Base-by-base conservation (phyloP, 2,888 invertebrate species). In the Melikaiella ostensackeni region DNA sequence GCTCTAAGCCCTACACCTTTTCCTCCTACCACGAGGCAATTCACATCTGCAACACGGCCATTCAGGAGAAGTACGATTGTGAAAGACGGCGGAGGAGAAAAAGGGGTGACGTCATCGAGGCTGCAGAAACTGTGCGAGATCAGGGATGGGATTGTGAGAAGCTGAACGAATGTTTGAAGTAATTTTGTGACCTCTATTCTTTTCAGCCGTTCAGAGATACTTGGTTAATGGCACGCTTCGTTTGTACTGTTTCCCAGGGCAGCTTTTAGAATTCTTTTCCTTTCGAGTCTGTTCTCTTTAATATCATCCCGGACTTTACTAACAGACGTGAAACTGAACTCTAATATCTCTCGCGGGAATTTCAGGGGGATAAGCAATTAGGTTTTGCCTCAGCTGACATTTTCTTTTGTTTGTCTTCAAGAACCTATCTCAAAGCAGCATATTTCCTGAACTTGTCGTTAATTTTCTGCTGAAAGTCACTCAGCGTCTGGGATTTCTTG, bases 11-110 rank as follows among this genome's bases (percentile, higher is more conserved):
- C 75, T 98, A 96, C 90, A 95, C 94, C 79, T 92, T 97, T 70
- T 94, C 94, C 74, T 95, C 96, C 89, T 95, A 96, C 84, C 96
- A 97, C 85, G 97, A 97, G 92, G 95, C 96, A 13, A 95, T 98
- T 84, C 98, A 98, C 91, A 92, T 98, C 80, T 88, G 88, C 84
- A 98, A 98, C 90, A 96, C 97, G 87, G 96, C 97, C 19, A 95
- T 98, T 55, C 98, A 98, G 91, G 95, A 94, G 85, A 95, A 95
- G 87, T 98, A 97, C 86, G 92, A 91, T 61, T 83, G 78, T 78
- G 87, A 91, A 82, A 86, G 84, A 75, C 81, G 85, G 59, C 77
- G 66, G 33, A 42, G 73, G 38, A 42, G 61, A 21, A 50, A 46
- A 42, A 33, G 50, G 8, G 74, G 46, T 19, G 74, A 62, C 13